Conservation (phyloP, 2,797 vertebrate genomes). For the Ciconia nigra region DNA sequence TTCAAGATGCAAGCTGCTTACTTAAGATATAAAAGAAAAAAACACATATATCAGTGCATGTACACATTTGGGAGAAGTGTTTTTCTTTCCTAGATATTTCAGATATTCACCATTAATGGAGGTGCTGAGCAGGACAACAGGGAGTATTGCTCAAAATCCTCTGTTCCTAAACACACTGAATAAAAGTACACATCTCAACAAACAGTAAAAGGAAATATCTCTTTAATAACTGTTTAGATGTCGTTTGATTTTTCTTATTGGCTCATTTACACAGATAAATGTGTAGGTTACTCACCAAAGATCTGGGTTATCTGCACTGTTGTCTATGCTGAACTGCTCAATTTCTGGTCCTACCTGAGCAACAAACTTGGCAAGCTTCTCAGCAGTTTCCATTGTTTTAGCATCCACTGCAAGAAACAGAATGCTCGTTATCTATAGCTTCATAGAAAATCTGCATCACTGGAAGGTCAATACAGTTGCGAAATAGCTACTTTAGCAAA, state of each 20-base stretch:
- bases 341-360: conserved; percentile 81
- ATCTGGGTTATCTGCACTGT: conserved; percentile 78
- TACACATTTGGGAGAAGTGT: neutral
- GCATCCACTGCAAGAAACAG: conserved; percentile 70
- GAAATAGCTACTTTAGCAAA: neutral
- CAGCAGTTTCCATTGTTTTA: conserved; percentile 78
- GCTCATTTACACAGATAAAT: neutral
- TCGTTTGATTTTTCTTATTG: neutral
- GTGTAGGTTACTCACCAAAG: conserved; percentile 71
- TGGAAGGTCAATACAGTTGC: neutral
- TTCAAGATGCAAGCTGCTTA: neutral
- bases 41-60: fast-evolving
- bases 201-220: neutral
- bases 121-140: neutral
- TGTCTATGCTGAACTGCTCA: conserved; percentile 82
- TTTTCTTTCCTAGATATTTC: neutral
- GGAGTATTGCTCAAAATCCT: neutral
- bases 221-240: neutral
- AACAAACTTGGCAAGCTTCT: conserved; percentile 79
- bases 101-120: neutral
- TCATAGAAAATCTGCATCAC: neutral
- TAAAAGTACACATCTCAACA: neutral
- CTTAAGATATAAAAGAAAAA: neutral
- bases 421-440: neutral
- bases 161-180: neutral